Conservation (phyloP, 1,140 invertebrate genomes). For the Drosophila mayri region DNA sequence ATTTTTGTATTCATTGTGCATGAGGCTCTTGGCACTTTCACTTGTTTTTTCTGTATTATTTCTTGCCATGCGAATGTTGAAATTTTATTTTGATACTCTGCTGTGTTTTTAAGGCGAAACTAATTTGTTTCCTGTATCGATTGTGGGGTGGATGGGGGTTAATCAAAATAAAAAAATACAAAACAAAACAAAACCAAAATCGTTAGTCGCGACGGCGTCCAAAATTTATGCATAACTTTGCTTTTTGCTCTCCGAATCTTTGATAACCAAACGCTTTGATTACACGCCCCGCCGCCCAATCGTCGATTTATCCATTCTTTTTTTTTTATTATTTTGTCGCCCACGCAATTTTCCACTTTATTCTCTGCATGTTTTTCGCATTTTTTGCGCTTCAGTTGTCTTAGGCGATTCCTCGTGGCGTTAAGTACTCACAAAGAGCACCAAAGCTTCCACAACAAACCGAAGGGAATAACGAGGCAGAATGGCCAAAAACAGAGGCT, state of each 20-base stretch:
- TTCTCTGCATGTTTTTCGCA: slow-evolving; percentile 74
- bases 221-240: slow-evolving; percentile 79
- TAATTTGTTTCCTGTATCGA: slow-evolving; percentile 82
- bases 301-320: slow-evolving; percentile 5
- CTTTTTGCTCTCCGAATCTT: slow-evolving; percentile 35
- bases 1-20: neutral
- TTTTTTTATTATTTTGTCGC: neutral
- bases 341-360: slow-evolving; percentile 25
- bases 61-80: slow-evolving; percentile 1
- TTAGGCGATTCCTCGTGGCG: slow-evolving; percentile 64
- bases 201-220: slow-evolving; percentile 56
- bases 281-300: slow-evolving; percentile 65
- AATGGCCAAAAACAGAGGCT: slow-evolving; percentile 26
- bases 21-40: slow-evolving; percentile 6
- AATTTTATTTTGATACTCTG: slow-evolving; percentile 47
- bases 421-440: slow-evolving; percentile 61
- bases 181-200: neutral
- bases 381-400: slow-evolving; percentile 77
- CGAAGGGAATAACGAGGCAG: slow-evolving; percentile 3
- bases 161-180: neutral
- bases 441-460: slow-evolving; percentile 5
- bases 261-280: slow-evolving; percentile 76
- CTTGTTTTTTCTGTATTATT: slow-evolving; percentile 33
- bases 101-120: slow-evolving; percentile 63
- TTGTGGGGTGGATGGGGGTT: slow-evolving; percentile 41